Conservation (phyloP, 2,888 invertebrate genomes). For the Euproctis similis region DNA sequence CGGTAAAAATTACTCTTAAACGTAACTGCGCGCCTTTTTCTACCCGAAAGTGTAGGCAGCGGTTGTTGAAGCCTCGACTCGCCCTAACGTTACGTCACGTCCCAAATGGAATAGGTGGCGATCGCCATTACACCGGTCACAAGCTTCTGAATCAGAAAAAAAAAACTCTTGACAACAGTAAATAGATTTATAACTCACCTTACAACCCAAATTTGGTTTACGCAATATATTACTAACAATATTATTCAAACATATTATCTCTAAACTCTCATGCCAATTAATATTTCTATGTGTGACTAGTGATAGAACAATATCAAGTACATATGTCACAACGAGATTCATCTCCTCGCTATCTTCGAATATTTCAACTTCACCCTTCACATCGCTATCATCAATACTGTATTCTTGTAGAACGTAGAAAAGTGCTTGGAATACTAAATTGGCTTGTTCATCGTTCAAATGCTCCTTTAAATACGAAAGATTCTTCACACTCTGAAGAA, state of each 20-base stretch:
- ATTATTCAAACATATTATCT: conserved; percentile 79
- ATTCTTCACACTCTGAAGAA: conserved; percentile 72
- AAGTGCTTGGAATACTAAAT: conserved; percentile 78
- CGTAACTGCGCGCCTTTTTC: no score
- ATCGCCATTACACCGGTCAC: no score
- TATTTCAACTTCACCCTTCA: conserved; percentile 25
- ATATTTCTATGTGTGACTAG: conserved; percentile 82
- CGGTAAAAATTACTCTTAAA: no score
- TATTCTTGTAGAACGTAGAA: conserved; percentile 78
- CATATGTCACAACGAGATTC: conserved; percentile 75
- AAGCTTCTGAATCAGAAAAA: no score
- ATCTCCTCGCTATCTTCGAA: conserved; percentile 46
- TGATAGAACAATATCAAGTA: conserved; percentile 79
- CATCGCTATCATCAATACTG: conserved; percentile 31
- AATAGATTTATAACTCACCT: conserved; percentile 35
- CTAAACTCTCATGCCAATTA: conserved; percentile 86
- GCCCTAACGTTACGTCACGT: no score
- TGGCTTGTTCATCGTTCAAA: conserved; percentile 77
- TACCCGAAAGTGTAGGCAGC: no score
- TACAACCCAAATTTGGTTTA: conserved; percentile 49
- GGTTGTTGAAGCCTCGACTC: no score
- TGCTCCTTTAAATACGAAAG: conserved; percentile 75
- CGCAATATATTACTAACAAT: conserved; percentile 54
- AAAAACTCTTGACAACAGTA: no score
- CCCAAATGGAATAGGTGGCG: no score